Evolutionary conservation across 2,888 invertebrate genomes (phyloP), one percentile per base, ranked within the genome.

Genomic region (Petrophora chlorosata): DNA sequence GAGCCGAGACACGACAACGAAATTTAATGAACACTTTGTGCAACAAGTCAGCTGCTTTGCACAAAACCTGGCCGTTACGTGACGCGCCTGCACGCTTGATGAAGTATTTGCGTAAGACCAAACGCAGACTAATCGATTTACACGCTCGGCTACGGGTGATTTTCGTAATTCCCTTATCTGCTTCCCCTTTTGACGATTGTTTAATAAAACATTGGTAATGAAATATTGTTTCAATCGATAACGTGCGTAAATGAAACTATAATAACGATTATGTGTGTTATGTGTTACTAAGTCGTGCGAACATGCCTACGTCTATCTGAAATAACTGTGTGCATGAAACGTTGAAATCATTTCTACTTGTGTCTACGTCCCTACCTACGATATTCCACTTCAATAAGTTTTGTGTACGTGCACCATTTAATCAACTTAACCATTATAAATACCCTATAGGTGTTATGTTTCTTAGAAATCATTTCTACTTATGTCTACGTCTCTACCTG

Each of bases 141-240:
- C 70, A 82, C 83, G 85, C 85, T 72, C 74, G 69, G 79, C 72
- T 79, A 76, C 76, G 79, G 78, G 62, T 66, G 76, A 81, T 84
- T 87, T 85, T 85, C 81, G 82, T 81, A 85, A 87, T 79, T 59
- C 69, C 61, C 81, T 85, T 86, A 87, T 87, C 85, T 77, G 65
- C 68, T 66, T 67, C 73, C 74, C 68, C 57, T 67, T 70, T 65
- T 61, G 63, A 62, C 56, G 60, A 49, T 61, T 57, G 61, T 63
- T 61, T 69, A 70, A 63, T 68, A 70, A 64, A 67, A 70, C 63
- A 72, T 67, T 66, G 65, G 57, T 61, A 67, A 65, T 64, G 61
- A 61, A 68, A 70, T 61, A 67, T 59, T 59, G 50, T 56, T 57
- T 33, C 14, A 42, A 55, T 59, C 34, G 45, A 16, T 51, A 43